Percentiles rank a stretch among this genome's conserved stretches.
Evolutionary conservation across 2,113 vertebrate species (phyloP).

Genomic region (Amazona vittata): DNA sequence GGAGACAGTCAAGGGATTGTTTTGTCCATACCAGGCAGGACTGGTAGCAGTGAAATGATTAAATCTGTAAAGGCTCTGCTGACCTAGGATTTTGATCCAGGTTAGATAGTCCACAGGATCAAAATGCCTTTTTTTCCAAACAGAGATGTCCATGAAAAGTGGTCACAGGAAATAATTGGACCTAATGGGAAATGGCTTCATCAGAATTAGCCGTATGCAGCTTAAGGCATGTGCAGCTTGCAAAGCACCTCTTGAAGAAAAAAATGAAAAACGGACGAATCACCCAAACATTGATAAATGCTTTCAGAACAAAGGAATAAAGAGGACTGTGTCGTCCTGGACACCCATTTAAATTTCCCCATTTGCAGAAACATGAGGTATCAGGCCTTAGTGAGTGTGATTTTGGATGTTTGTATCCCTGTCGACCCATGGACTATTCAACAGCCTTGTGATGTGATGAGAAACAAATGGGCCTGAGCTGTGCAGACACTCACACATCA

Average conservation of each 20-base stretch:
- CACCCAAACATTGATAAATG: background rate
- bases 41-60: background rate
- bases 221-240: background rate
- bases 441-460: background rate
- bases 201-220: background rate
- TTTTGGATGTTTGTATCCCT: background rate
- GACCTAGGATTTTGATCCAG: background rate
- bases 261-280: background rate
- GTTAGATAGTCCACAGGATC: background rate
- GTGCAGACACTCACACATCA: fast-evolving
- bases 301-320: background rate
- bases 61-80: background rate
- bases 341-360: background rate
- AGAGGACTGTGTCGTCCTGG: background rate
- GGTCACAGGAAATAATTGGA: background rate
- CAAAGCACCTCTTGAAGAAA: background rate
- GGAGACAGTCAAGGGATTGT: background rate
- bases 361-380: background rate
- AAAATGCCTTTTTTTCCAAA: background rate
- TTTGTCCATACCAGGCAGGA: background rate
- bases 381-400: background rate
- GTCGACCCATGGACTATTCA: fast-evolving
- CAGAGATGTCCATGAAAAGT: background rate
- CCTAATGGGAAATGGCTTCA: background rate
- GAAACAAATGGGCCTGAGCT: background rate